Percentiles rank a stretch among this genome's conserved stretches.
These are phyloP conservation scores for Carabus problematicus DNA, from an alignment of 2,888 invertebrate species.

Conservation along the genomic window DNA sequence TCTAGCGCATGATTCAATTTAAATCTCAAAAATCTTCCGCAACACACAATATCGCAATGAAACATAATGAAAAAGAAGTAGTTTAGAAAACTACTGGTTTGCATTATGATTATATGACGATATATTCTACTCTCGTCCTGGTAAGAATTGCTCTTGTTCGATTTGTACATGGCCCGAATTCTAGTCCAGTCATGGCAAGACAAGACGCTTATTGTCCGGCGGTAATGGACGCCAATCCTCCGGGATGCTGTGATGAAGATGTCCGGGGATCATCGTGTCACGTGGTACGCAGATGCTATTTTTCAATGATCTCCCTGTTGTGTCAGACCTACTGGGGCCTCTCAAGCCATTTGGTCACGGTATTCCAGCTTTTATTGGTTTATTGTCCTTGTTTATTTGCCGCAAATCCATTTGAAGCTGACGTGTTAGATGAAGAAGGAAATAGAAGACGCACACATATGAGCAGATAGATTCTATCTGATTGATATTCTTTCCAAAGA, in stretches of 20 bases:
- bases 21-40: too few species aligned
- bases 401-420: background rate
- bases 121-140: too few species aligned
- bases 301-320: conserved; percentile 40
- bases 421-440: background rate
- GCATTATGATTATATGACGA: background rate
- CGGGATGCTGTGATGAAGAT: conserved; percentile 47
- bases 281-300: conserved; percentile 45
- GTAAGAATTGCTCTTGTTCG: too few species aligned
- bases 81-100: background rate
- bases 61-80: too few species aligned
- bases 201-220: background rate
- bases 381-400: conserved; percentile 14
- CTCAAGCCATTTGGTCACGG: background rate
- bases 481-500: too few species aligned
- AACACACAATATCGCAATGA: too few species aligned
- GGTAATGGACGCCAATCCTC: conserved; percentile 33
- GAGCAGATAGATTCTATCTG: too few species aligned
- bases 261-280: conserved; percentile 46
- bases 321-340: conserved; percentile 7
- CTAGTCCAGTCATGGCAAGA: background rate
- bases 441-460: too few species aligned
- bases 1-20: too few species aligned
- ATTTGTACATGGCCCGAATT: too few species aligned
- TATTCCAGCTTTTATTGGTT: conserved; percentile 16